Evolutionary conservation across 2,797 vertebrate genomes (phyloP).

Genomic region (Eulemur rubriventer): DNA sequence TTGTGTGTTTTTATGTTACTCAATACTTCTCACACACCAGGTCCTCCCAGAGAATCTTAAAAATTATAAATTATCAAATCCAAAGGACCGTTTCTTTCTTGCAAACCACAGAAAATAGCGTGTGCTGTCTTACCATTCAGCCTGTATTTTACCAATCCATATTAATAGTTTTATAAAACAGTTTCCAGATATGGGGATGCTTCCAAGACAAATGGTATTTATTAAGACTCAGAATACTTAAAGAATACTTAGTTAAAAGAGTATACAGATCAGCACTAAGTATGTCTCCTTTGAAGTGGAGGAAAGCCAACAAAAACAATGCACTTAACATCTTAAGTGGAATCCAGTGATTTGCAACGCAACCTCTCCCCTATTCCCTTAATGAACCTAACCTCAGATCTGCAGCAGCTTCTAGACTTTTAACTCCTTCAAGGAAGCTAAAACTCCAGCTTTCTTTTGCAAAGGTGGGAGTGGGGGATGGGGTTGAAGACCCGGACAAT

Average conservation of each 20-base stretch:
- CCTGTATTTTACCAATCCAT: not conserved
- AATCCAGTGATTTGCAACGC: not conserved
- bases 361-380: not conserved
- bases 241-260: not conserved
- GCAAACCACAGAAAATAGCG: not conserved
- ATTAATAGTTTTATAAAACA: not conserved
- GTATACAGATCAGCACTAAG: not conserved
- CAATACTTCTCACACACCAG: not conserved
- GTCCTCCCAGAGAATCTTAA: not conserved
- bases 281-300: not conserved
- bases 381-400: not conserved
- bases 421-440: not conserved
- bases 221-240: not conserved
- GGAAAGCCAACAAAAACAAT: not conserved
- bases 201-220: not conserved
- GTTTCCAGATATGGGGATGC: not conserved
- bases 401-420: not conserved
- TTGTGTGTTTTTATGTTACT: not conserved
- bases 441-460: not conserved
- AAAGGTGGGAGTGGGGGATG: too few species aligned
- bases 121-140: not conserved
- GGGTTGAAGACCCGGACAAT: rapidly evolving
- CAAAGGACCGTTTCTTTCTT: not conserved
- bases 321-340: not conserved
- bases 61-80: not conserved